Evolutionary conservation across 2,797 vertebrate genomes (phyloP), one percentile per base, ranked within the genome.

Genomic region (Pangasius mekongensis): DNA sequence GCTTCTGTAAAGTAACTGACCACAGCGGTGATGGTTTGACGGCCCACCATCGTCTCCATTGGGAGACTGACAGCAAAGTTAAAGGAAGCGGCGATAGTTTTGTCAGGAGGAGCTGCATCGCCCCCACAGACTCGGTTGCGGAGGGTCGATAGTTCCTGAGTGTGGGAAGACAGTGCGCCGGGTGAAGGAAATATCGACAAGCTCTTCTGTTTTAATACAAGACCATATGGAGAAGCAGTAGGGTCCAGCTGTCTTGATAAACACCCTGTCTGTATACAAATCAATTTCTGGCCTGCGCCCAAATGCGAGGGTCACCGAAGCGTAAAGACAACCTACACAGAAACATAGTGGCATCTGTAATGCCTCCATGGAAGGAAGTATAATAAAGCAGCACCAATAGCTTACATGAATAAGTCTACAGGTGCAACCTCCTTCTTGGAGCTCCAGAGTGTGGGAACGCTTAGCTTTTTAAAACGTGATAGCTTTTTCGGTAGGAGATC

Each of bases 231-330:
- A 76, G 89, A 91, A 83, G 89, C 91, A 89, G 91, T 89, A 87
- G 89, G 90, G 88, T 73, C 73, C 86, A 54, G 86, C 83, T 85
- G 85, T 64, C 87, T 90, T 89, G 78, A 91, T 90, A 89, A 92
- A 91, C 89, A 89, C 89, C 85, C 85, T 84, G 85, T 90, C 86
- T 87, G 91, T 90, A 90, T 89, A 91, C 90, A 92, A 93, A 90
- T 92, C 92, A 93, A 92, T 93, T 90, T 91, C 80, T 47, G 83
- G 83, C 83, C 84, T 77, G 80, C 4, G 22, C 86, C 87, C 78
- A 89, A 89, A 89, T 67, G 86, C 67, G 88, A 82, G 85, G 64
- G 67, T 60, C 83, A 39, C 67, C 66, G 52, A 80, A 90, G 89
- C 84, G 87, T 62, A 69, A 60, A 74, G 11, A 69, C 71, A 85